Evolutionary conservation across 2,888 invertebrate species (phyloP).

Genomic region (Rotaria macrura): DNA sequence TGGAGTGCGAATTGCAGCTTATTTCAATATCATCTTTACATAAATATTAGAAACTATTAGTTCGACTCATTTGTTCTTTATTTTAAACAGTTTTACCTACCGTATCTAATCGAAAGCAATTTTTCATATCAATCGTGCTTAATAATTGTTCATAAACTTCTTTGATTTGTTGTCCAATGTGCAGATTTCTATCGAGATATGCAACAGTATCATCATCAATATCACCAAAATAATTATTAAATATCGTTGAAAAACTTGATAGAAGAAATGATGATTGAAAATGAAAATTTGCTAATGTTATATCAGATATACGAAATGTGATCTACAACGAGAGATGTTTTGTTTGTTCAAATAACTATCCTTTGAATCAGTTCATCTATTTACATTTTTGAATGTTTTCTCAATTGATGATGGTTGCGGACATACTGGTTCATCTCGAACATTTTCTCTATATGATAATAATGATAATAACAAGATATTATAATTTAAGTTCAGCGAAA

Average conservation of each 20-base stretch:
- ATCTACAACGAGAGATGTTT: background rate
- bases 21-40: no score
- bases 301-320: constrained; percentile 43
- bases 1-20: no score
- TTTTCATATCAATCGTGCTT: constrained; percentile 45
- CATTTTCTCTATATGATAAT: background rate
- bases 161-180: constrained; percentile 47
- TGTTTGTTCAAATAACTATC: background rate
- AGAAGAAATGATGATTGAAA: constrained; percentile 46
- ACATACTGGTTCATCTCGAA: background rate
- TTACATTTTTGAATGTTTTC: background rate
- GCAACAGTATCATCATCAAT: constrained; percentile 46
- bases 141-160: constrained; percentile 49
- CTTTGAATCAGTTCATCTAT: background rate
- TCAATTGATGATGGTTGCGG: background rate
- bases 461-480: background rate
- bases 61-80: no score
- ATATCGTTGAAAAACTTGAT: constrained; percentile 42
- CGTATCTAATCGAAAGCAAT: constrained; percentile 43
- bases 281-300: constrained; percentile 46
- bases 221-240: constrained; percentile 48
- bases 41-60: no score
- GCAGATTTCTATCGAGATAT: constrained; percentile 45
- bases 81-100: no score
- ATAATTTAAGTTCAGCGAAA: background rate